These are phyloP conservation scores for Leptinotarsa juncta DNA, from an alignment of 2,888 invertebrate genomes.

Conservation along the genomic window DNA sequence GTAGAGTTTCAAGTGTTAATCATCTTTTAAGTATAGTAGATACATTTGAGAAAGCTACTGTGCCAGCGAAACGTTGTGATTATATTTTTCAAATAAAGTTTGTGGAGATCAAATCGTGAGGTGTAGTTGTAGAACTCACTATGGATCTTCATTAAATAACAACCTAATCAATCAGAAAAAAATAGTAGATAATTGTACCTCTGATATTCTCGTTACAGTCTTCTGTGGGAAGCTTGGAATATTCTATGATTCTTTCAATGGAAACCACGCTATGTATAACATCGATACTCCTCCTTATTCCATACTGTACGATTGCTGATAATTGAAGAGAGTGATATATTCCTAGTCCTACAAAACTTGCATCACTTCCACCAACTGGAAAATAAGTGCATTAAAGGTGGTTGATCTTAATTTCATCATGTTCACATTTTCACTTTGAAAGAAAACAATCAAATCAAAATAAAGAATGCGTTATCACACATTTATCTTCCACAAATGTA, in stretches of 20 bases:
- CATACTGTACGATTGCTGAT: not conserved
- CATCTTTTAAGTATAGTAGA: not conserved
- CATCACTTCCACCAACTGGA: not conserved
- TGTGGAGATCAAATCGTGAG: no score
- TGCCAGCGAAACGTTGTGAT: no score
- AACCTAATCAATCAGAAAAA: no score
- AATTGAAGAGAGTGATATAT: not conserved
- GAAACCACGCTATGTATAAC: not conserved
- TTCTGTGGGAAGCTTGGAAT: not conserved
- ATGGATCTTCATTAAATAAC: no score
- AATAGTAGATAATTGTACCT: not conserved
- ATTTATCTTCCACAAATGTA: no score
- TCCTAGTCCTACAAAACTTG: not conserved
- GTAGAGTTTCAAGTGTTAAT: not conserved
- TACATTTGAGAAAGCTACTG: not conserved
- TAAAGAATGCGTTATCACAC: no score
- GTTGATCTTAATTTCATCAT: not conserved
- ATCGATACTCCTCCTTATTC: not conserved
- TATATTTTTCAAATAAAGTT: no score
- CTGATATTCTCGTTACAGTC: not conserved
- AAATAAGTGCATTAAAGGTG: not conserved
- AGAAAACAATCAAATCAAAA: no score
- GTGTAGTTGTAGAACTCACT: no score
- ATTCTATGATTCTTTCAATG: constrained; percentile 1
- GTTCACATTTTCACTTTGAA: no score